phyloP scores from a whole-genome alignment of 2,113 vertebrate genomes.

The Uria aalge region DNA sequence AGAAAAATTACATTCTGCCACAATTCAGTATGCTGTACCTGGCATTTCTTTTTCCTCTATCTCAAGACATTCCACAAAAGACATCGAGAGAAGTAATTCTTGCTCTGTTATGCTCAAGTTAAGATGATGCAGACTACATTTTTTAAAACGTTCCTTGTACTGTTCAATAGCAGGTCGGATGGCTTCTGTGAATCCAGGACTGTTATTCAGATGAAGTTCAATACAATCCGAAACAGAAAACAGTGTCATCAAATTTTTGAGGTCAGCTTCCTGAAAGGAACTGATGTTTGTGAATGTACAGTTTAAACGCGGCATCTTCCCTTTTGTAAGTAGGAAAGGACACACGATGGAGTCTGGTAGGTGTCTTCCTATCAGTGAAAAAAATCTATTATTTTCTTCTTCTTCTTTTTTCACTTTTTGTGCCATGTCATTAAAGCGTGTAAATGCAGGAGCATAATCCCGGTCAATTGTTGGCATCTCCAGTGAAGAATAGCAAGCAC shows the following conservation, averaged over 20 bases:
- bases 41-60: not conserved
- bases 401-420: not conserved
- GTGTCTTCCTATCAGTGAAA: not conserved
- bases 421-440: not conserved
- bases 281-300: not conserved
- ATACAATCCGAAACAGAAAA: conserved; percentile 28
- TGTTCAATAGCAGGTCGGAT: not conserved
- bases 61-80: not conserved
- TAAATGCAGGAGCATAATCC: not conserved
- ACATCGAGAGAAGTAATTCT: not conserved
- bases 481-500: not conserved
- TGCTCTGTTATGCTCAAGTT: not conserved
- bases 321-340: not conserved
- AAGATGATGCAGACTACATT: not conserved
- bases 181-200: not conserved
- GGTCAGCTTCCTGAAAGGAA: not conserved
- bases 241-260: not conserved
- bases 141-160: not conserved
- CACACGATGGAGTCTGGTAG: not conserved
- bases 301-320: not conserved
- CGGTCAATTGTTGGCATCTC: not conserved
- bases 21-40: not conserved
- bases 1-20: not conserved
- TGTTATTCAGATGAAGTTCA: not conserved
- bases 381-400: not conserved